phyloP scores from a whole-genome alignment of 2,113 vertebrate genomes.

The Scopus umbretta region DNA sequence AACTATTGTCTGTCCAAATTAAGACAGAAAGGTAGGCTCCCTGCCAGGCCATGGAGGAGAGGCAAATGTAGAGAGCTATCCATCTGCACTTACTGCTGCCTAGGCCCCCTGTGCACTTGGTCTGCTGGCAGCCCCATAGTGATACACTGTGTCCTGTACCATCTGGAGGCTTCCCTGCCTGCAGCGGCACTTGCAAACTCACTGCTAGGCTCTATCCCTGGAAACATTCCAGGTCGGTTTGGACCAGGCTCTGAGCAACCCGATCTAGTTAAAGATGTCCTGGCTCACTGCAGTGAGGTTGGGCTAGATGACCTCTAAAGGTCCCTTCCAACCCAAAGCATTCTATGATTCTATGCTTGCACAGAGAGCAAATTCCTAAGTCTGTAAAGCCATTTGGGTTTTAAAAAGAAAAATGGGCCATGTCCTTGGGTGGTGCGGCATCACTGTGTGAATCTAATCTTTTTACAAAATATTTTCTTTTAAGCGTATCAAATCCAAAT shows the following conservation, averaged over 20 bases:
- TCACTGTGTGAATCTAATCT: not conserved
- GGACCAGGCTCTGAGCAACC: too few relatives aligned
- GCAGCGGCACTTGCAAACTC: not conserved
- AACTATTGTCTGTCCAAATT: not conserved
- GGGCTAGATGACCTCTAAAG: too few relatives aligned
- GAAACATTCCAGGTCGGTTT: too few relatives aligned
- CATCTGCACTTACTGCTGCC: not conserved
- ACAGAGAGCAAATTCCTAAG: not conserved
- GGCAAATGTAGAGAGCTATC: not conserved
- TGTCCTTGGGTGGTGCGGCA: not conserved
- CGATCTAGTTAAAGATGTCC: too few relatives aligned
- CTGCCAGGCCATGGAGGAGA: not conserved
- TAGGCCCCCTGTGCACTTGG: fast-evolving
- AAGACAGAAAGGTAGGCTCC: not conserved
- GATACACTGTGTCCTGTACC: fast-evolving
- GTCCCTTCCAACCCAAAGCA: too few relatives aligned
- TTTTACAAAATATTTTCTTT: not conserved
- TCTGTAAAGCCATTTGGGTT: not conserved
- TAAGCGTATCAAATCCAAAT: not conserved
- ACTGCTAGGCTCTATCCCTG: too few relatives aligned
- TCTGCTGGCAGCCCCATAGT: fast-evolving
- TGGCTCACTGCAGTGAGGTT: too few relatives aligned
- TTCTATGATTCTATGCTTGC: too few relatives aligned
- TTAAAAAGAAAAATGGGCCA: not conserved
- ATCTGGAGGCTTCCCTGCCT: not conserved